Evolutionary conservation across 1,140 invertebrate species (phyloP), one percentile per base, ranked within the genome.

Genomic region (Heliothis subflexa): DNA sequence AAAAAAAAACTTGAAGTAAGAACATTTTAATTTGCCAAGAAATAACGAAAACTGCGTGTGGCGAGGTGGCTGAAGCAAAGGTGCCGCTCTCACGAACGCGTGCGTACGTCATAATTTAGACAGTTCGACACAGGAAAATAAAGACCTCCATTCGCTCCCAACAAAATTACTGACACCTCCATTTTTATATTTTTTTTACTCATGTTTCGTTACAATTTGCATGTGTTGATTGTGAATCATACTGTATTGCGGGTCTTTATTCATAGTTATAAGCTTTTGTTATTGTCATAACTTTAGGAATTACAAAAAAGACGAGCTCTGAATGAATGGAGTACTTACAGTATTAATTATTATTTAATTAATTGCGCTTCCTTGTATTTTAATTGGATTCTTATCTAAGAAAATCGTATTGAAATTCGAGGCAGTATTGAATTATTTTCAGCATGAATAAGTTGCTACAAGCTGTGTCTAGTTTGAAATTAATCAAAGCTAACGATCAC

Each of bases 91-190:
- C 73, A 74, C 57, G 50, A 45, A 77, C 45, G 59, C 59, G 61
- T 71, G 54, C 75, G 77, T 70, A 79, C 80, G 83, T 84, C 83
- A 84, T 80, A 84, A 84, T 78, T 82, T 78, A 57, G 78, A 75
- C 74, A 76, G 61, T 74, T 50, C 57, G 47, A 54, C 45, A 21
- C n/a, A 16, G 33, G 40, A 79, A 78, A 79, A 78, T 79, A 79
- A 81, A 79, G 78, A 57, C 40, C 64, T 73, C 71, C 66, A 2
- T 33, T 54, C 70, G 66, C 66, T 68, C 49, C 66, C 57, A 78
- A 76, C 73, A 47, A 76, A 73, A 78, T 78, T 80, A 80, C 76
- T 77, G 76, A 80, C 81, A 84, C 72, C 59, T 81, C 18, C n/a
- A 83, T 55, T 62, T 74, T 73, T 50, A 62, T 40, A 40, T 40